These are phyloP conservation scores for Bombus turneri DNA, from an alignment of 1,140 invertebrate genomes.

Conservation along the genomic window DNA sequence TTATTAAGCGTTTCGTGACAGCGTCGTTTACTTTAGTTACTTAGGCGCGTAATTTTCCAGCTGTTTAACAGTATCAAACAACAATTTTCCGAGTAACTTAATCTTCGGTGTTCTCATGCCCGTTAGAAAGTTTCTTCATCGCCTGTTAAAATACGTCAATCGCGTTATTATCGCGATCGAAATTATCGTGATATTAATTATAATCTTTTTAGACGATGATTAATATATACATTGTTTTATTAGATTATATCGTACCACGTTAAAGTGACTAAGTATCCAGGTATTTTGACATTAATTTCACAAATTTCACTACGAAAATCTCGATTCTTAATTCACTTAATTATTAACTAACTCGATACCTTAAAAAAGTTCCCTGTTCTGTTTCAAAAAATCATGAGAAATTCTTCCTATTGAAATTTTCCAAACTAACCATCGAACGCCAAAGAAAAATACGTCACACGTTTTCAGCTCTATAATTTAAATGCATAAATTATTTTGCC, in stretches of 20 bases:
- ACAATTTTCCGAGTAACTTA: conserved; percentile 8
- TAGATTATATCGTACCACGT: no score
- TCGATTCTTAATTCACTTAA: not conserved
- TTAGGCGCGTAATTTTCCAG: not conserved
- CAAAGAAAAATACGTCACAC: no score
- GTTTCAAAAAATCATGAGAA: not conserved
- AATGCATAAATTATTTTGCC: not conserved
- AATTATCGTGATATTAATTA: not conserved
- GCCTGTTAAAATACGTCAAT: not conserved
- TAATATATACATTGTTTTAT: not conserved
- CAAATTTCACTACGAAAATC: not conserved
- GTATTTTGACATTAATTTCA: not conserved
- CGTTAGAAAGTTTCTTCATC: not conserved
- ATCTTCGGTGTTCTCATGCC: not conserved
- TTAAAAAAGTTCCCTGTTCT: no score
- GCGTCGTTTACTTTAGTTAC: not conserved
- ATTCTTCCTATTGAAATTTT: not conserved
- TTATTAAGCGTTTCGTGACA: not conserved
- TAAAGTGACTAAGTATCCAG: no score
- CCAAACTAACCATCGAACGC: not conserved
- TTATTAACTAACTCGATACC: not conserved
- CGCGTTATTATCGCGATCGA: not conserved
- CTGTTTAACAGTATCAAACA: not conserved
- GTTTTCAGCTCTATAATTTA: no score
- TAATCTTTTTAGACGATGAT: not conserved